Conservation (phyloP, 2,888 invertebrate genomes). For the Nebria salina region DNA sequence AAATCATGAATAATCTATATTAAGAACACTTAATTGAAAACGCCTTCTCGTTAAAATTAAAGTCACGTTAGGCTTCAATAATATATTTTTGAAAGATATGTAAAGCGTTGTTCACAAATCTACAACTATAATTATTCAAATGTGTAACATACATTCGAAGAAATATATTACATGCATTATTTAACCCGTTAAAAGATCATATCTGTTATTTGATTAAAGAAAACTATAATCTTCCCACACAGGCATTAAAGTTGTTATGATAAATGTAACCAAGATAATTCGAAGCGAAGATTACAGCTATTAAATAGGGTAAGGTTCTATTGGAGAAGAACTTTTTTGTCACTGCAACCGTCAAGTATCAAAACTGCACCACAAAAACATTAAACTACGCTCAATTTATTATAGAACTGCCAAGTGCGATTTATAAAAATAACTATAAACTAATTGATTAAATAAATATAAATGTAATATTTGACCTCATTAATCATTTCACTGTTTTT, state of each 20-base stretch:
- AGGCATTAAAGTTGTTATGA: conserved; percentile 28
- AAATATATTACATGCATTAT: conserved; percentile 1
- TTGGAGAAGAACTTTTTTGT: background rate
- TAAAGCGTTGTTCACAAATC: no score
- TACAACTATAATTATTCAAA: background rate
- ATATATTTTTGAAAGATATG: no score
- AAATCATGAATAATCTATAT: no score
- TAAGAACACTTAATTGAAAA: no score
- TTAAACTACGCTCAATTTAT: no score
- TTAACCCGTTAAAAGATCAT: background rate
- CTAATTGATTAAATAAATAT: background rate
- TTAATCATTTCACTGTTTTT: conserved; percentile 11
- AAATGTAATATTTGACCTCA: conserved; percentile 12
- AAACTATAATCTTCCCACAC: conserved; percentile 4
- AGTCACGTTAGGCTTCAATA: no score
- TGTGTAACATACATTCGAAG: background rate
- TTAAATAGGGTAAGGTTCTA: background rate
- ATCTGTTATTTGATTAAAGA: background rate
- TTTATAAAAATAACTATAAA: no score
- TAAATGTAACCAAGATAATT: conserved; percentile 25
- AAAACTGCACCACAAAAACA: no score
- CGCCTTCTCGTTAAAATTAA: no score
- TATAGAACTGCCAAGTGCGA: no score
- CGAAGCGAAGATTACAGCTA: background rate
- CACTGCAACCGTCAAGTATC: background rate